Evolutionary conservation across 1,140 invertebrate species (phyloP).

Genomic region (Goniozus legneri): DNA sequence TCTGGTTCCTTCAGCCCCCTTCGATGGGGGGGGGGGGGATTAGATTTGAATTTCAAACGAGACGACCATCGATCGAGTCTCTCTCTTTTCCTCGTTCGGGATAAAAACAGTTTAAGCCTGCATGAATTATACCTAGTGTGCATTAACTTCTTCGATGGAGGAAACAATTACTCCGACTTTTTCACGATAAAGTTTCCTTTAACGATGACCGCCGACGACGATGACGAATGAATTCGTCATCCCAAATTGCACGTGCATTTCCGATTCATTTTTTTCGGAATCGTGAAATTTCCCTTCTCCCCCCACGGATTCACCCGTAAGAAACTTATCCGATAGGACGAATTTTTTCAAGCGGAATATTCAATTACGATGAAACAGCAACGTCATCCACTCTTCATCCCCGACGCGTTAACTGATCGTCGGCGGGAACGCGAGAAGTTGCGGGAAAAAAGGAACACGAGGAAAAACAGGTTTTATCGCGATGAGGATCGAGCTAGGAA

Average conservation of each 20-base stretch:
- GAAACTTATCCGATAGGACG: not conserved
- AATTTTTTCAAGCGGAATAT: not conserved
- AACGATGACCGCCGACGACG: not conserved
- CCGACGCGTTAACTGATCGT: no score
- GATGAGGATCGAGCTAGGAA: no score
- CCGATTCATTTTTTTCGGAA: no score
- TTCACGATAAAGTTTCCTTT: not conserved
- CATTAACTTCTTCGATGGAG: conserved; percentile 15
- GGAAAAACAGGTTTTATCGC: no score
- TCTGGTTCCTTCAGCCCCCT: conserved; percentile 19
- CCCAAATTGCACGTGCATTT: no score
- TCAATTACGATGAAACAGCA: no score
- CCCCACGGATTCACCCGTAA: not conserved
- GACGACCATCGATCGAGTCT: conserved; percentile 26
- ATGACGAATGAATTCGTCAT: not conserved
- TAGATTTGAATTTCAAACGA: conserved; percentile 39
- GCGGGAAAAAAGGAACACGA: no score
- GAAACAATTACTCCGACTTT: conserved; percentile 14
- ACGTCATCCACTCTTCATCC: no score
- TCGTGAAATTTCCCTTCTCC: no score
- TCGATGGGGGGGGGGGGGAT: no score
- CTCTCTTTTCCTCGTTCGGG: no score
- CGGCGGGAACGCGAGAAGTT: no score
- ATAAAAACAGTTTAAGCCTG: conserved; percentile 37
- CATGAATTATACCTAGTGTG: conserved; percentile 36